Evolutionary conservation across 2,113 vertebrate species (phyloP).

Genomic region (Sceloporus undulatus): DNA sequence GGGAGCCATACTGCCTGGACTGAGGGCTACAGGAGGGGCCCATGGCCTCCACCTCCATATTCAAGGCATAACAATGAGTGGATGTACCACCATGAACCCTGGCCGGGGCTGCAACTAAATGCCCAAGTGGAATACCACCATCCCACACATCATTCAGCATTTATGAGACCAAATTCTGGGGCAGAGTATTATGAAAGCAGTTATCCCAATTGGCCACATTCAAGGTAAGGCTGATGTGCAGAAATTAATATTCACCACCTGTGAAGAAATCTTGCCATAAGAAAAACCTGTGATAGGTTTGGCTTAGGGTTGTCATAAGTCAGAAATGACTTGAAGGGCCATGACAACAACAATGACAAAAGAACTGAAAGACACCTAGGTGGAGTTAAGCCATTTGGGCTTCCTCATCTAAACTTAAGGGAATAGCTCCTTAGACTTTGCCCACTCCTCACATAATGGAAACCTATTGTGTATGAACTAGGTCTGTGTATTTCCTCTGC

Average conservation of each 20-base stretch:
- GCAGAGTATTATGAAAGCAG: conserved; percentile 16
- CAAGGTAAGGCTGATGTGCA: conserved; percentile 69
- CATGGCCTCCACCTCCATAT: neutral
- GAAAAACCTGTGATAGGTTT: neutral
- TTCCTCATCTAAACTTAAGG: too few species aligned
- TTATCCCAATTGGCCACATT: neutral
- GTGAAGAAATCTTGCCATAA: neutral
- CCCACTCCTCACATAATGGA: neutral
- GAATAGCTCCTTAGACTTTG: too few species aligned
- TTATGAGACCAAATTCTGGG: neutral
- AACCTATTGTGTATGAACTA: neutral
- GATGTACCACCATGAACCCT: conserved; percentile 45
- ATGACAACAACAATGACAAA: too few species aligned
- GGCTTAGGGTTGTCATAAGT: too few species aligned
- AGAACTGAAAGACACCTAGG: too few species aligned
- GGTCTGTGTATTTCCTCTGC: neutral
- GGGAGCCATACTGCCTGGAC: conserved; percentile 27
- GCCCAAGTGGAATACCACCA: conserved; percentile 48
- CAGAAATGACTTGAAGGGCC: too few species aligned
- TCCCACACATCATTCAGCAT: accelerated
- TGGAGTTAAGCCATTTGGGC: too few species aligned
- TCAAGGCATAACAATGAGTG: conserved; percentile 48
- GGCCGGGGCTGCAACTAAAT: accelerated
- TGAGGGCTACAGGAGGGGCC: conserved; percentile 10
- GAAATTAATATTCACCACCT: neutral